Percentiles rank a stretch among this genome's conserved stretches.
Evolutionary conservation across 2,888 invertebrate species (phyloP).

Genomic region (Apamea anceps): DNA sequence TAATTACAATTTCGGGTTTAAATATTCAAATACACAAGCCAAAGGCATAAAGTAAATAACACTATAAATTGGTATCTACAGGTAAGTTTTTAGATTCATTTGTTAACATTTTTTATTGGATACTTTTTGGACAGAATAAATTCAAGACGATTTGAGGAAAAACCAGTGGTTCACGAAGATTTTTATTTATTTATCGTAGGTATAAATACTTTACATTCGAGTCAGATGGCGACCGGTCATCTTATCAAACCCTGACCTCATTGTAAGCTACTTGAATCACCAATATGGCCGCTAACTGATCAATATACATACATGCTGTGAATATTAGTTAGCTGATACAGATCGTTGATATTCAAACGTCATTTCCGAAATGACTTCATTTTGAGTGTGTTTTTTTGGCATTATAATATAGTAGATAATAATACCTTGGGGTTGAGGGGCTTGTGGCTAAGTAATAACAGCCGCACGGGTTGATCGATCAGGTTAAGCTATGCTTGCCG

Average conservation of each 20-base stretch:
- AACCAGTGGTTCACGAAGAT: constrained; percentile 10
- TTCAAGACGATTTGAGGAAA: constrained; percentile 28
- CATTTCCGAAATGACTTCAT: constrained; percentile 24
- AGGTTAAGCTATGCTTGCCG: no score
- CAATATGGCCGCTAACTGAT: constrained; percentile 42
- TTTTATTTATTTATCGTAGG: constrained; percentile 16
- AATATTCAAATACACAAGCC: not conserved
- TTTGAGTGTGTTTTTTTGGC: not conserved
- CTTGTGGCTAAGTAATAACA: no score
- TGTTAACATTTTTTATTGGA: not conserved
- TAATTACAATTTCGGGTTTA: not conserved
- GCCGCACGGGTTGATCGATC: no score
- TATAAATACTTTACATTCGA: constrained; percentile 46
- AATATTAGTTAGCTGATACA: constrained; percentile 25
- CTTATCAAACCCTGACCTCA: constrained; percentile 56
- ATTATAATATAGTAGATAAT: no score
- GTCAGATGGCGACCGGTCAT: constrained; percentile 44
- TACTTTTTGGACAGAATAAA: not conserved
- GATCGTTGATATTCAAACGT: not conserved
- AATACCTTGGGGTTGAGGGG: no score
- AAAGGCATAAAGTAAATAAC: not conserved
- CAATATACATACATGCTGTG: constrained; percentile 42
- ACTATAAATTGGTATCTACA: not conserved
- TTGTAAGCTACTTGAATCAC: constrained; percentile 54
- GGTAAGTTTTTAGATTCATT: not conserved